phyloP scores from a whole-genome alignment of 1,140 invertebrate species.

The Ostrea denselamellosa region DNA sequence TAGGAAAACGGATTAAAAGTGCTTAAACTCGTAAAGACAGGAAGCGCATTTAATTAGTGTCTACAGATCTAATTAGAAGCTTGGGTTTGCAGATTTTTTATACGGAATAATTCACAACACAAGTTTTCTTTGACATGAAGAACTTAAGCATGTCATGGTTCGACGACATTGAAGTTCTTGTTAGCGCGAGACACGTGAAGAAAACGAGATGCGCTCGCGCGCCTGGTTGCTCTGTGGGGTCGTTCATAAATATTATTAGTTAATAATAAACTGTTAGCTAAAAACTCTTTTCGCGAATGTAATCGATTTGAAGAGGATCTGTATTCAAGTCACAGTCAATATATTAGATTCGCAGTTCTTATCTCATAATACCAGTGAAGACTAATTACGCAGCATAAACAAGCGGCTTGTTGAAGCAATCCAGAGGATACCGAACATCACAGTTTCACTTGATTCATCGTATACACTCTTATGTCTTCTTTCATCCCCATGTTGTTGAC shows the following conservation, averaged over 20 bases:
- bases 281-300: conserved; percentile 10
- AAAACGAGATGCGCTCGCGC: conserved; percentile 2
- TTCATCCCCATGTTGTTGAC: background rate
- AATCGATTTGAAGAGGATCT: conserved; percentile 29
- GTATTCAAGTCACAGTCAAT: conserved; percentile 18
- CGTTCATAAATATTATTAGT: conserved; percentile 32
- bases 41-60: conserved; percentile 30
- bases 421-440: background rate
- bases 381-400: conserved; percentile 11
- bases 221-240: conserved; percentile 8
- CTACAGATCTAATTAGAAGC: conserved; percentile 21
- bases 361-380: conserved; percentile 9
- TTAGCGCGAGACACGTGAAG: conserved; percentile 25
- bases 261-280: conserved; percentile 37
- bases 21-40: conserved; percentile 27
- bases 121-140: conserved; percentile 30
- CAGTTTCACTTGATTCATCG: background rate
- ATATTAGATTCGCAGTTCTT: conserved; percentile 36
- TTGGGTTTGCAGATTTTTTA: background rate
- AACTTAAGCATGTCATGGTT: conserved; percentile 27
- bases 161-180: conserved; percentile 26
- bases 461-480: conserved; percentile 11
- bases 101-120: conserved; percentile 7
- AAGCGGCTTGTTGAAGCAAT: background rate
- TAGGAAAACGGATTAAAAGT: conserved; percentile 29